Conservation (phyloP, 2,113 vertebrate genomes). For the Odocoileus virginianus region DNA sequence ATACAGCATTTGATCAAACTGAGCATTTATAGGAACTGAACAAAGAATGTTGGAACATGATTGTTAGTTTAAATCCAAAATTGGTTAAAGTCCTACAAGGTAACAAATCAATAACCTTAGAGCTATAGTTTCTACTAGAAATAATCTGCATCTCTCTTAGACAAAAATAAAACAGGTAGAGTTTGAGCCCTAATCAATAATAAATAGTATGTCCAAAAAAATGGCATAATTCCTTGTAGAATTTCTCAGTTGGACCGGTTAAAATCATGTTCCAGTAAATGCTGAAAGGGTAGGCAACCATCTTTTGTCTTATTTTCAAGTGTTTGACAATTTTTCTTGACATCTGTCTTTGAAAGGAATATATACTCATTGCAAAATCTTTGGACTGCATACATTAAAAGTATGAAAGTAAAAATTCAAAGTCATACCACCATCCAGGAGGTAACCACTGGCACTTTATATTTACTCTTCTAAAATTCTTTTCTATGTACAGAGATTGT, state of each 20-base stretch:
- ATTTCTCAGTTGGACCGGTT: background rate
- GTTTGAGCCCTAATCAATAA: background rate
- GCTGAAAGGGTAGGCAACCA: background rate
- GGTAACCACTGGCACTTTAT: background rate
- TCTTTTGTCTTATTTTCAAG: slow-evolving; percentile 7
- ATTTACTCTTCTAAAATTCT: slow-evolving; percentile 1
- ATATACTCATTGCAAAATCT: background rate
- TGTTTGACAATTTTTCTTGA: background rate
- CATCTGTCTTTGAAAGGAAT: background rate
- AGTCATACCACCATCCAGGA: background rate
- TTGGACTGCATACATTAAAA: background rate
- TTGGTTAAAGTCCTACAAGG: background rate
- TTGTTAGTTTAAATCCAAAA: background rate
- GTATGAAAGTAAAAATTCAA: background rate
- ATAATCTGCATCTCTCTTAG: background rate
- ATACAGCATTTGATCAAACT: background rate
- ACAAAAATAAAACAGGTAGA: background rate
- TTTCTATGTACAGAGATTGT: background rate
- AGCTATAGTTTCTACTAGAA: background rate
- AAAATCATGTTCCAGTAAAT: background rate
- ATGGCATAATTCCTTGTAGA: background rate
- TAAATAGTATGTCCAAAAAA: background rate
- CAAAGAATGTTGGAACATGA: background rate
- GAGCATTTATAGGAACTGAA: background rate
- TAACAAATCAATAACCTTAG: background rate